Percentiles rank a stretch among this genome's conserved stretches.
Conservation (phyloP, 2,113 vertebrate species). For the Pedionomus torquatus region DNA sequence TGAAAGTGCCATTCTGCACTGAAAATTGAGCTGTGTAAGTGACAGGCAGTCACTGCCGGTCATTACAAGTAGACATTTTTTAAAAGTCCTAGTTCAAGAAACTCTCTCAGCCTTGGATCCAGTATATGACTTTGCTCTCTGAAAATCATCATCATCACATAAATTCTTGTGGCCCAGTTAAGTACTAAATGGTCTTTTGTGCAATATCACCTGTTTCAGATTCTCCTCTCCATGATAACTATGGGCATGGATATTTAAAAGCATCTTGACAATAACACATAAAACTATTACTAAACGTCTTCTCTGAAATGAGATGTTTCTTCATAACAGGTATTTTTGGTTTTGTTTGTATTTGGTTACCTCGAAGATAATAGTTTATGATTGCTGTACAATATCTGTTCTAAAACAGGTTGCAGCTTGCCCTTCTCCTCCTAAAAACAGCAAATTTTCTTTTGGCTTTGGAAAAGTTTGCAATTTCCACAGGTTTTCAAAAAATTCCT, state of each 20-base stretch:
- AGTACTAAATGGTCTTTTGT: neutral
- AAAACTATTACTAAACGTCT: neutral
- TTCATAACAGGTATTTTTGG: neutral
- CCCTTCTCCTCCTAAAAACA: neutral
- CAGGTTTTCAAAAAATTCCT: neutral
- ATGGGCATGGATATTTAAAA: neutral
- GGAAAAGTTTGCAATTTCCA: neutral
- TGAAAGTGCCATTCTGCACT: neutral
- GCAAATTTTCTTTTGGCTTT: neutral
- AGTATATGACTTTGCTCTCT: neutral
- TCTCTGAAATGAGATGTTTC: neutral
- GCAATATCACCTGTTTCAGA: neutral
- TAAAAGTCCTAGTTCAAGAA: neutral
- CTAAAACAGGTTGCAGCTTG: neutral
- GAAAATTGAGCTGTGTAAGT: neutral
- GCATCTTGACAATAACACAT: neutral
- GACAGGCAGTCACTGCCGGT: neutral
- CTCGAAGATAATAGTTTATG: neutral
- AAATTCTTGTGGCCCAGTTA: neutral
- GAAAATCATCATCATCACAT: neutral
- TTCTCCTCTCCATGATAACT: neutral
- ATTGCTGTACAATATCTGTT: neutral
- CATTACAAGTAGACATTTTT: neutral
- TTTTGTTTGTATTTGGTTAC: neutral
- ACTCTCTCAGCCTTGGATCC: neutral